Evolutionary conservation across 2,113 vertebrate genomes (phyloP), one percentile per base, ranked within the genome.

Genomic region (Steatornis caripensis): DNA sequence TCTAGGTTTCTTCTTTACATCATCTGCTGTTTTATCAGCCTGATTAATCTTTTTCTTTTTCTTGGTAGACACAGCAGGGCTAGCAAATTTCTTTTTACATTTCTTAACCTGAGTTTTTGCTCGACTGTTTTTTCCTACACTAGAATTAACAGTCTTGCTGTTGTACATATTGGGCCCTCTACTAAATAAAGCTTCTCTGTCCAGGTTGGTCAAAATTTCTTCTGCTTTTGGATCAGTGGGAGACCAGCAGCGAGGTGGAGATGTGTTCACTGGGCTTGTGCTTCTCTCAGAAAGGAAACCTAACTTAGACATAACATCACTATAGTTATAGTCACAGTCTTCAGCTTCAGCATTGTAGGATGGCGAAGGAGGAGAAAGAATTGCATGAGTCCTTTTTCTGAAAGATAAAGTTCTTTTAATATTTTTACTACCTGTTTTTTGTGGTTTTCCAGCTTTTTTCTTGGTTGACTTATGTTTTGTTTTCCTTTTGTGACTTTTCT

Each of bases 221-320:
- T 99, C 98, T 94, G 98, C 98, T 90, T 98, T 98, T 79, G 99
- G 98, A 92, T 99, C 99, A 94, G 99, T 99, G 51, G 99, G 99
- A 94, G 99, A 99, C 99, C 99, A 99, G 97, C 99, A 99, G 32
- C 99, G 99, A 95, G 99, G 99, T 29, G 99, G 99, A 51, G 99
- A 99, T 49, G 98, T 98, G 92, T 99, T 98, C 94, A 98, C 75
- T 21, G 99, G 99, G 97, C 99, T 99, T 93, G 98, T 98, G 90
- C 99, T 99, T 98, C 98, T 98, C 96, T 99, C 99, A 66, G 99
- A 99, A 91, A 99, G 98, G 98, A 99, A 99, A 94, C 99, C 99
- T 93, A 99, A 97, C 95, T 99, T 99, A 72, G 99, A 98, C 99
- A 99, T 99, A 84, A 99, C 99, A 90, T 99, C 99, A 69, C 98